Base-by-base conservation (phyloP, 2,888 invertebrate species). In the Zeuzera pyrina region DNA sequence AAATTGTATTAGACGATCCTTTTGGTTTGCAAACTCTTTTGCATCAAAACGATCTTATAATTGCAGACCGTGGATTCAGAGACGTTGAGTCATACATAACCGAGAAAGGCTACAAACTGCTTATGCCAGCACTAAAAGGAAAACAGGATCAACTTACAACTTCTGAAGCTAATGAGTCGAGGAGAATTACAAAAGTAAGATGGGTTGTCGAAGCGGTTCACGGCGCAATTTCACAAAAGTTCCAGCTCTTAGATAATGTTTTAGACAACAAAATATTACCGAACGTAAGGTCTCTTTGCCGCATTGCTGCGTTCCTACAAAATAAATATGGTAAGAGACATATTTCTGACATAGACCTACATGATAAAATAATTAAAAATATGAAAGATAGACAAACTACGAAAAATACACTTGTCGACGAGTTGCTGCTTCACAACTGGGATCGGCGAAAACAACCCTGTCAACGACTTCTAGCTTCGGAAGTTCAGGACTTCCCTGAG, bases 181-280 rank as follows among this genome's bases (percentile, higher is more conserved):
- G 31, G 11, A 3, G 15, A 2, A 23, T 30, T 6, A 30, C 30
- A 2, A 30, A 30, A 15, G 14, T 30, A 12, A 22, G 30, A 23
- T 30, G 30, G 30, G 13, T 14, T 8, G 30, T 30, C 5, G 30
- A 30, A 23, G 15, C 30, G 5, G 30, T 24, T 5, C 31, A 16
- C 16, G 25, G 31, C 12, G 25, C 16, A 23, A n/a, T n/a, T 31
- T 3, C 24, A 31, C 14, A 13, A 31, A 31, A 31, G 8, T 19
- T 22, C 14, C 21, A 23, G 23, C 30, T 30, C 14, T 12, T 30
- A 21, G 12, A 22, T 8, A 24, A 31, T 15, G 16, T 3, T 3
- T n/a, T 31, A 5, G 31, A 31, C 25, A 31, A 31, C 19, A 31
- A 31, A 11, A n/a, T n/a, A n/a, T n/a, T n/a, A n/a, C n/a, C n/a